Conservation (phyloP, 2,797 vertebrate species). For the Coregonus suidteri region DNA sequence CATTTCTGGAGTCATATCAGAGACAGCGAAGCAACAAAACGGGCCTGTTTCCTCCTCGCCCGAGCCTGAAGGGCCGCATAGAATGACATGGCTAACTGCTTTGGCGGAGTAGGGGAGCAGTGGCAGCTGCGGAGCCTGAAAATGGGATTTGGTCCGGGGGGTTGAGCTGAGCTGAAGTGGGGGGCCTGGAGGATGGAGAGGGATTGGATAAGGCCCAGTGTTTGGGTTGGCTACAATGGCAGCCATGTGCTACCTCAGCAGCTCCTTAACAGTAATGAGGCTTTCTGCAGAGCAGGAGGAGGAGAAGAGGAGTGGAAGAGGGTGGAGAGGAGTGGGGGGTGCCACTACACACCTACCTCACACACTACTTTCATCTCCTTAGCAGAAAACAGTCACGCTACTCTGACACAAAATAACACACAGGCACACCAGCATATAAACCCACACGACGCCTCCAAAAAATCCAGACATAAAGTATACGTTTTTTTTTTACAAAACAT, state of each 20-base stretch:
- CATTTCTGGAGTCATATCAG: conserved; percentile 86
- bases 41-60: conserved; percentile 72
- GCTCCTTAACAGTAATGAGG: conserved; percentile 73
- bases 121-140: conserved; percentile 87
- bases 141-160: conserved; percentile 73
- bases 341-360: conserved; percentile 60
- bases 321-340: conserved; percentile 40
- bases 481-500: neutral
- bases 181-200: conserved; percentile 70
- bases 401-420: conserved; percentile 45
- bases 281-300: conserved; percentile 69
- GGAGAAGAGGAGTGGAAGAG: conserved; percentile 40
- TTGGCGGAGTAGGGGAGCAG: conserved; percentile 83
- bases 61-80: conserved; percentile 79
- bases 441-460: neutral
- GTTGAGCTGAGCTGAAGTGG: conserved; percentile 66
- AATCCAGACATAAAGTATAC: no score
- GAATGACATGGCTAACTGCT: conserved; percentile 83
- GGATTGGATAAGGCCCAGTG: conserved; percentile 76
- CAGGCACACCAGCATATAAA: conserved; percentile 13
- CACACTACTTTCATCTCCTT: conserved; percentile 61
- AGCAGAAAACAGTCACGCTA: conserved; percentile 44
- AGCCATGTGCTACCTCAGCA: conserved; percentile 73
- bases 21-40: conserved; percentile 81
- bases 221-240: conserved; percentile 84